Conservation (phyloP, 2,113 vertebrate species). For the Macaca mulatta region DNA sequence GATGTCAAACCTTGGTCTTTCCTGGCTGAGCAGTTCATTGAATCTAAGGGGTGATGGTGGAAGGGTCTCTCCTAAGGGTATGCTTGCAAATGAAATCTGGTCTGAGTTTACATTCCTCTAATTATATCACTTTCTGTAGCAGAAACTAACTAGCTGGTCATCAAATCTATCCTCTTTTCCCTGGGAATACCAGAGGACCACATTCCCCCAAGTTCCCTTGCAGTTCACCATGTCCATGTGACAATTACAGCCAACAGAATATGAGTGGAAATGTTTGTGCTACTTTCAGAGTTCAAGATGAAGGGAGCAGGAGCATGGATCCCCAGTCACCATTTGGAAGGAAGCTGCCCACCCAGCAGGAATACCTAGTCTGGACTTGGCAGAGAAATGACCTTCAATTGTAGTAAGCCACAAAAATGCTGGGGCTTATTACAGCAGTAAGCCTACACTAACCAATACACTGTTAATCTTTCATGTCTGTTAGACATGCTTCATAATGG, state of each 20-base stretch:
- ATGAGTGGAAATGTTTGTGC: background rate
- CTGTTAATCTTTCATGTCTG: background rate
- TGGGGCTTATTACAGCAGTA: background rate
- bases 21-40: background rate
- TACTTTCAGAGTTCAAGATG: background rate
- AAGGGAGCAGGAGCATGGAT: background rate
- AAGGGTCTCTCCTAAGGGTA: background rate
- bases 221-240: background rate
- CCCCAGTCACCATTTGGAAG: background rate
- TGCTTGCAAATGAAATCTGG: background rate
- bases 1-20: background rate
- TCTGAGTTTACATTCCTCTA: background rate
- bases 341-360: background rate
- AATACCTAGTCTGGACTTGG: background rate
- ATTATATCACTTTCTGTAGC: background rate
- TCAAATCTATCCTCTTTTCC: background rate
- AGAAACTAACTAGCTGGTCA: background rate
- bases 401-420: background rate
- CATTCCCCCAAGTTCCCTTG: background rate
- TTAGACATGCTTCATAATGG: background rate
- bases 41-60: too few species aligned
- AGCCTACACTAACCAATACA: background rate
- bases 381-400: background rate
- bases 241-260: background rate
- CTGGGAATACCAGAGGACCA: background rate